These are phyloP conservation scores for Plectropomus leopardus DNA, from an alignment of 2,113 vertebrate genomes.

Conservation along the genomic window DNA sequence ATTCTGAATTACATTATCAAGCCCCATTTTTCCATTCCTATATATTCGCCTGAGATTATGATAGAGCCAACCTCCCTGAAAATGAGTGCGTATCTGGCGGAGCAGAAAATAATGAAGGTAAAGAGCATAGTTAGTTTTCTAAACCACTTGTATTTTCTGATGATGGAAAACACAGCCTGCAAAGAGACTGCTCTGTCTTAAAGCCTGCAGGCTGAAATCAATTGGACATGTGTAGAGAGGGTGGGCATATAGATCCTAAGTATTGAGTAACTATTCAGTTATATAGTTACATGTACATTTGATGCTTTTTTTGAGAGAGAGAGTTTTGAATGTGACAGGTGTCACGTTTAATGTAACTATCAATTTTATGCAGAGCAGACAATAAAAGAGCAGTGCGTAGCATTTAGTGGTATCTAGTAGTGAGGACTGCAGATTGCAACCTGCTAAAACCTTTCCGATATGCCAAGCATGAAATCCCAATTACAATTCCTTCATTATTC, in stretches of 20 bases:
- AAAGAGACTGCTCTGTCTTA: background rate
- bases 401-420: no score
- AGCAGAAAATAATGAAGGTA: background rate
- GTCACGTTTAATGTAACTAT: constrained; percentile 14
- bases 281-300: background rate
- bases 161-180: background rate
- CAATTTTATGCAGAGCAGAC: background rate
- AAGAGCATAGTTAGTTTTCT: background rate
- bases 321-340: background rate
- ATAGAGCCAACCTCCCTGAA: background rate
- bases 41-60: background rate
- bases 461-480: no score
- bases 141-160: background rate
- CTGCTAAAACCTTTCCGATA: no score
- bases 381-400: no score
- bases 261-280: background rate
- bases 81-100: background rate
- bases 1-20: background rate
- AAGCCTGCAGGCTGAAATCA: background rate
- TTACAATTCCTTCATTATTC: no score
- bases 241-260: background rate
- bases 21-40: background rate
- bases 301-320: background rate
- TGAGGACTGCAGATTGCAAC: no score
- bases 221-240: background rate